Base-by-base conservation (phyloP, 2,113 vertebrate species). In the Callospermophilus lateralis region DNA sequence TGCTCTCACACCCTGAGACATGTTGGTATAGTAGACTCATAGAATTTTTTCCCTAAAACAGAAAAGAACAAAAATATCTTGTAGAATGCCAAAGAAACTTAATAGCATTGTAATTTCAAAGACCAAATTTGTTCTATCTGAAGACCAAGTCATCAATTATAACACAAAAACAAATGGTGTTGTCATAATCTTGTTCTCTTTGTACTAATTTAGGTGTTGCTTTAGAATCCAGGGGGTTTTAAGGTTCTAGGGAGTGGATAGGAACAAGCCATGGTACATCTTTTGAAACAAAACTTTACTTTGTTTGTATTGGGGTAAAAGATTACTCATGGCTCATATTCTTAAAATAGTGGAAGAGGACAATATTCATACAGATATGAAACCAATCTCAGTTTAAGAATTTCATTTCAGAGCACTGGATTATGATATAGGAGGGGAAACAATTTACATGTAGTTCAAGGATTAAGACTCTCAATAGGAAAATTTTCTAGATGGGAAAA, bases 41-140 rank as follows among this genome's bases (percentile, higher is more conserved):
- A 85, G 1, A 13, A 9, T 15, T 79, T 28, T 76, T 70, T 32
- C 70, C 32, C 10, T 4, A 39, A 90, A 93, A 45, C 73, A 80
- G 26, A 42, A 89, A 68, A 93, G 9, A 39, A 58, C 61, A 68
- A 51, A 48, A 12, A 17, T 61, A 51, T 42, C 42, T 10, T 86
- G 80, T 39, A 80, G 20, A 89, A 95, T 77, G 24, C 77, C 20
- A 70, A 76, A 74, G 9, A 93, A 86, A 61, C 15, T 42, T 19
- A 89, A 68, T 81, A 39, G 0, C 8, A 51, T 95, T 90, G 58
- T 70, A 85, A 80, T 72, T 93, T 68, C 48, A 86, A 81, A 81
- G 42, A 17, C 32, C 24, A 81, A 68, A 83, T 8, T 55, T 78
- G 39, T 70, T 2, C 83, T 37, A 70, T 37, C 13, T n/a, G 34